Percentiles rank a stretch among this genome's conserved stretches.
Conservation (phyloP, 1,140 invertebrate species). For the Spodoptera frugiperda region DNA sequence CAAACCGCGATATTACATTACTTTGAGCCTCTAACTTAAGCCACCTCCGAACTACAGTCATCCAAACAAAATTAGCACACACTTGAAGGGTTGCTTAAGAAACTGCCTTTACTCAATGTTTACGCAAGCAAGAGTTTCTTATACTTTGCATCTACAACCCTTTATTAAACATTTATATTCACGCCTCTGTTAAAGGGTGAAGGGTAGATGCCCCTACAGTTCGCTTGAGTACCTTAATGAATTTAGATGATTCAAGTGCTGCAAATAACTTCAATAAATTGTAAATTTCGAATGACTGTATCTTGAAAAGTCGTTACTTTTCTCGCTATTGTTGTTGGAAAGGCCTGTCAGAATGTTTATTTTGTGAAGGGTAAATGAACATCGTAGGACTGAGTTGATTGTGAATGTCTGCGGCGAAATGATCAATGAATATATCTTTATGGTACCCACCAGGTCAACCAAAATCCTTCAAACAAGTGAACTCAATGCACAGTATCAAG, state of each 20-base stretch:
- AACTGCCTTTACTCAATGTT: slow-evolving; percentile 42
- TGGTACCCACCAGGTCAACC: too few species aligned
- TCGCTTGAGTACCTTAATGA: slow-evolving; percentile 40
- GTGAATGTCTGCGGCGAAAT: not conserved
- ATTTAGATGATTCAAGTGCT: slow-evolving; percentile 35
- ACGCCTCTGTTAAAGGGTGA: slow-evolving; percentile 41
- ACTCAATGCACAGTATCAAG: too few species aligned
- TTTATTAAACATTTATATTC: slow-evolving; percentile 49
- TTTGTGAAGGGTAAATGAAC: too few species aligned
- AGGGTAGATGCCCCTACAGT: slow-evolving; percentile 25
- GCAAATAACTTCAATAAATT: slow-evolving; percentile 17
- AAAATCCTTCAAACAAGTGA: not conserved
- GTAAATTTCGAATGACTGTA: slow-evolving; percentile 2
- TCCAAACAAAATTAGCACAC: slow-evolving; percentile 42
- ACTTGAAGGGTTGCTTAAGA: slow-evolving; percentile 30
- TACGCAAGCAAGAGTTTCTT: slow-evolving; percentile 44
- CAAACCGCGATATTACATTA: not conserved
- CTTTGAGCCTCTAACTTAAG: slow-evolving; percentile 3
- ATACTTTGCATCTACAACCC: slow-evolving; percentile 42
- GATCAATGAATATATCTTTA: not conserved
- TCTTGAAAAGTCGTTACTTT: slow-evolving; percentile 1
- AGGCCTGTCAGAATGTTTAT: too few species aligned
- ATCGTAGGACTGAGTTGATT: too few species aligned
- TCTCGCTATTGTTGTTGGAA: too few species aligned
- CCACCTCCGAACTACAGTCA: slow-evolving; percentile 28